Conservation (phyloP, 2,888 invertebrate genomes). For the Epirrita christyi region DNA sequence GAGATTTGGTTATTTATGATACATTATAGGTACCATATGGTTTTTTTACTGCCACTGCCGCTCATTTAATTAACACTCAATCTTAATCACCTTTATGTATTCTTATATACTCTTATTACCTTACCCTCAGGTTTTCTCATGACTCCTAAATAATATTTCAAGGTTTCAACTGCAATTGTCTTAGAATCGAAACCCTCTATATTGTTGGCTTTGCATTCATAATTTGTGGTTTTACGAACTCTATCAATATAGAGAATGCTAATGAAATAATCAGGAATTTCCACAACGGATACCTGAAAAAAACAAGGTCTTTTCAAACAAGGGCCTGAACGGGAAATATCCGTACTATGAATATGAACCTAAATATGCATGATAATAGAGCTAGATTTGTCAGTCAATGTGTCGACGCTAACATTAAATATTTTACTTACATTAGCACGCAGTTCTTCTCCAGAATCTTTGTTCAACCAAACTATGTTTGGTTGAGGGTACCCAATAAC, state of each 20-base stretch:
- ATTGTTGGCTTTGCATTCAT: constrained; percentile 57
- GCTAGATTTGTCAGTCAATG: too few relatives aligned
- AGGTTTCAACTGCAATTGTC: neutral
- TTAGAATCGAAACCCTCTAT: constrained; percentile 33
- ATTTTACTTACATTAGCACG: constrained; percentile 42
- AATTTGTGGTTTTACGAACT: constrained; percentile 45
- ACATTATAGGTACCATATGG: too few relatives aligned
- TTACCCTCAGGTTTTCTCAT: constrained; percentile 16
- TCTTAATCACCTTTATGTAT: too few relatives aligned
- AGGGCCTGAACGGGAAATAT: too few relatives aligned
- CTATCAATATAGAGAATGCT: constrained; percentile 50
- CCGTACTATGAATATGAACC: too few relatives aligned
- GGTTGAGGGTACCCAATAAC: constrained; percentile 60
- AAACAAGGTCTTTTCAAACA: neutral
- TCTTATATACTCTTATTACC: too few relatives aligned
- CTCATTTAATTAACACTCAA: too few relatives aligned
- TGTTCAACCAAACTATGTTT: constrained; percentile 53
- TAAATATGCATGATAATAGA: too few relatives aligned
- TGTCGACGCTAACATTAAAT: too few relatives aligned
- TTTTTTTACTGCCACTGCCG: too few relatives aligned
- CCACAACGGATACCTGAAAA: constrained; percentile 46
- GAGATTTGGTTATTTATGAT: too few relatives aligned
- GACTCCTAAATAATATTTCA: constrained; percentile 1
- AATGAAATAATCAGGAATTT: constrained; percentile 55
- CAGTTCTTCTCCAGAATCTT: constrained; percentile 35